phyloP scores from a whole-genome alignment of 37 sponge, comb jelly and placozoan species.

The Spongia lamella region DNA sequence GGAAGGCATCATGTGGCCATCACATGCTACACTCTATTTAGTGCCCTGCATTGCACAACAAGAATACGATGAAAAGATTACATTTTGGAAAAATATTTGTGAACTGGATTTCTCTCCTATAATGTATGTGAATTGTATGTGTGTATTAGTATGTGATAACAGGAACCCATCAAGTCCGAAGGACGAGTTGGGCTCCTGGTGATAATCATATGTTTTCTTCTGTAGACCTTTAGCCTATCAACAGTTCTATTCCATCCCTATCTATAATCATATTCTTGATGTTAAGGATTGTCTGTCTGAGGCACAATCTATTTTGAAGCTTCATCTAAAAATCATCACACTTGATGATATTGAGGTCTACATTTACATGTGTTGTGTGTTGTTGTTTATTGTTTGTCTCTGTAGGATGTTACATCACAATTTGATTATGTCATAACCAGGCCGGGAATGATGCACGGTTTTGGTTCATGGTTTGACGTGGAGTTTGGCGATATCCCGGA shows the following conservation, averaged over 20 bases:
- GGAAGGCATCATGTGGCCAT: conserved; percentile 79
- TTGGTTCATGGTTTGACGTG: conserved; percentile 71
- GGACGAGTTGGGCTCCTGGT: background rate
- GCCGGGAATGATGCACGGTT: conserved; percentile 60
- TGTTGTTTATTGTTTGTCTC: background rate
- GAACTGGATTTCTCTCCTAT: conserved; percentile 67
- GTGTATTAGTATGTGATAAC: background rate
- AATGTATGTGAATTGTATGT: conserved; percentile 29
- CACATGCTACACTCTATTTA: conserved; percentile 54
- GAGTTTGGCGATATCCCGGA: conserved; percentile 31
- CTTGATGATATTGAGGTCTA: conserved; percentile 53
- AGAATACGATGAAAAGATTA: conserved; percentile 22
- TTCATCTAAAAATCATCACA: conserved; percentile 22
- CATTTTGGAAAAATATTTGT: conserved; percentile 57
- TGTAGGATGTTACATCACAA: conserved; percentile 1
- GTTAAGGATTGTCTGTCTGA: conserved; percentile 48
- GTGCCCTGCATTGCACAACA: conserved; percentile 58
- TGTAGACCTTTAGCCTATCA: conserved; percentile 41
- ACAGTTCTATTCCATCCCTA: conserved; percentile 32
- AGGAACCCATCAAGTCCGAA: background rate
- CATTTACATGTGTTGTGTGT: background rate
- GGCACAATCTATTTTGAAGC: conserved; percentile 18
- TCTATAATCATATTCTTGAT: conserved; percentile 46
- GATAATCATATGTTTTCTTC: background rate
- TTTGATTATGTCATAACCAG: conserved; percentile 41